Base-by-base conservation (phyloP, 2,888 invertebrate species). In the Panopea generosa region DNA sequence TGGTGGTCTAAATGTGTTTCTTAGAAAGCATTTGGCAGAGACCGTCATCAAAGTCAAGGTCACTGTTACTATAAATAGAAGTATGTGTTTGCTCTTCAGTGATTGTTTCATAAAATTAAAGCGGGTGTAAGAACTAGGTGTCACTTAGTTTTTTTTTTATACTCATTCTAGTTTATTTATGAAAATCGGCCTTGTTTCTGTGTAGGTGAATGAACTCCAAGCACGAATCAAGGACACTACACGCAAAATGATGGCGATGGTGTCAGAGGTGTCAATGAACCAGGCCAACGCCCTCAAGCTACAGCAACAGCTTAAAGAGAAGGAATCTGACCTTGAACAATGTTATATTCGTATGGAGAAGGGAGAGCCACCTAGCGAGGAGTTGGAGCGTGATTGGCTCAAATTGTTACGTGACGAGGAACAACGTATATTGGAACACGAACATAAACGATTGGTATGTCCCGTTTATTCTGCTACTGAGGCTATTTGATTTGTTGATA, bases 251-350 rank as follows among this genome's bases (percentile, higher is more conserved):
- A 93, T 92, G 92, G 91, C 92, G 1, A 84, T 90, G 74, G 91
- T 92, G 33, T 91, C 92, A 0, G 93, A 93, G 77, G 86, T 93
- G 62, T 92, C 93, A 24, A 92, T 93, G 91, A 88, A 91, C 70
- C 92, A 92, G 81, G 92, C 92, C 0, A 86, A 88, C 45, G 88
- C 91, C 14, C 78, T 92, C 78, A 86, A 86, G 59, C 84, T 91
- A 11, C 92, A 92, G 79, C 91, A 92, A 65, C 76, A 84, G 26
- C 82, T 90, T 60, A 89, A 89, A 59, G 91, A 90, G 68, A 88
- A 89, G 73, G 91, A 92, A 72, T 85, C 86, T 1, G 88, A 90
- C 57, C 77, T 92, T 59, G 91, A 90, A 69, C 90, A 91, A 82
- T 90, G 90, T 71, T 92, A 92, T 81, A 85, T 90, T 63, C 81